phyloP scores from a whole-genome alignment of 1,140 invertebrate genomes.

The Palaemon carinicauda region DNA sequence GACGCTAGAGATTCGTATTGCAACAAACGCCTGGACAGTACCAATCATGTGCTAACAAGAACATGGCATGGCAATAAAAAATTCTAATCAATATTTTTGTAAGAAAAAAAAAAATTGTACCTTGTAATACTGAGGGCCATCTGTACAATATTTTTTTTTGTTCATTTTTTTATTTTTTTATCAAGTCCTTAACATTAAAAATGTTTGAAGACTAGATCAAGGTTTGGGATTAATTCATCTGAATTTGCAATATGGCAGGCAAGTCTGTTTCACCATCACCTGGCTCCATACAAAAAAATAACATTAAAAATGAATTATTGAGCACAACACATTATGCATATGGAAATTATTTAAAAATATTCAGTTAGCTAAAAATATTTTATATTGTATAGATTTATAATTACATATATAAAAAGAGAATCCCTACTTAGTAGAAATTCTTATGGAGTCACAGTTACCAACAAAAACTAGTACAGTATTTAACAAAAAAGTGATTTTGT shows the following conservation, averaged over 20 bases:
- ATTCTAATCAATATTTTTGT: background rate
- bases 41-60: constrained; percentile 53
- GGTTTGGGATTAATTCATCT: constrained; percentile 56
- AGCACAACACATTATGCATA: constrained; percentile 58
- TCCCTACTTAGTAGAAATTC: constrained; percentile 56
- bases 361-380: constrained; percentile 54
- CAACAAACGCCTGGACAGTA: constrained; percentile 52
- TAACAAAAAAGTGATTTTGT: constrained; percentile 51
- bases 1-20: constrained; percentile 54
- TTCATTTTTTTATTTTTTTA: constrained; percentile 45
- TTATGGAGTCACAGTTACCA: constrained; percentile 1
- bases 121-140: constrained; percentile 58
- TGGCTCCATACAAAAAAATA: constrained; percentile 52
- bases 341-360: constrained; percentile 50
- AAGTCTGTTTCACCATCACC: constrained; percentile 55
- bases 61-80: constrained; percentile 48
- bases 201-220: constrained; percentile 58
- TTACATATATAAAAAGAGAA: constrained; percentile 40
- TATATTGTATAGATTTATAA: constrained; percentile 28
- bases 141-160: constrained; percentile 49
- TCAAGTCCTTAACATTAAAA: constrained; percentile 58
- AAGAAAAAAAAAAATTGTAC: constrained; percentile 51
- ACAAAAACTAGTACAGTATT: constrained; percentile 35
- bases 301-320: constrained; percentile 48
- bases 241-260: constrained; percentile 55